Base-by-base conservation (phyloP, 2,113 vertebrate genomes). In the Paramormyrops kingsleyae region DNA sequence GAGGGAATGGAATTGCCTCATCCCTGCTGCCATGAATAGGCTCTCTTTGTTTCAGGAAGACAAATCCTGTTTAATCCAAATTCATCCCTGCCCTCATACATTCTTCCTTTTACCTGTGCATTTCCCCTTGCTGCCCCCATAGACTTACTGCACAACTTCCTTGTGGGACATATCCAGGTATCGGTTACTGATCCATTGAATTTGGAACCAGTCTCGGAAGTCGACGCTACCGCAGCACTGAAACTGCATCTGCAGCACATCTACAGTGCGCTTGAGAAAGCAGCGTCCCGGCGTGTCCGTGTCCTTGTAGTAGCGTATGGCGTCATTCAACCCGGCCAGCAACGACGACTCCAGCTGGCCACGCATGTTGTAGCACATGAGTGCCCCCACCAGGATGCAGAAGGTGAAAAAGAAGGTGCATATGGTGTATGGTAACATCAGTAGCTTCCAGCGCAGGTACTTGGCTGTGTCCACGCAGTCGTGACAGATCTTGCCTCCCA, bases 401-500 rank as follows among this genome's bases (percentile, higher is more conserved):
- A 97, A 97, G 47, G 97, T 97, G 90, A 97, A 97, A 90, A 97
- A 97, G 92, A 97, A 97, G 52, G 97, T 97, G 90, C 96, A 98
- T 12, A 97, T 89, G 0, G 97, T 97, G 92, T 98, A 98, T 17
- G 97, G 97, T 52, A 97, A 93, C 96, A 98, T 96, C 91, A 97
- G 95, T 53, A 97, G 91, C 92, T 97, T 97, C 97, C 97, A 97
- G 39, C 97, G 96, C 70, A 96, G 92, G 93, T 97, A 97, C 93
- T 97, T 97, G 90, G 95, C 95, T 49, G 93, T 93, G 90, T 98
- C 97, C 83, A 95, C 97, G 27, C 97, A 97, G 93, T 98, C 97
- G 1, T 97, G 97, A 92, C 97, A 97, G 91, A 97, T 97, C 94
- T 97, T 98, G 53, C 97, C 97, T 5, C 97, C 97, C 90, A 97